Base-by-base conservation (phyloP, 1,140 invertebrate species). In the Bathynomus jamesi region DNA sequence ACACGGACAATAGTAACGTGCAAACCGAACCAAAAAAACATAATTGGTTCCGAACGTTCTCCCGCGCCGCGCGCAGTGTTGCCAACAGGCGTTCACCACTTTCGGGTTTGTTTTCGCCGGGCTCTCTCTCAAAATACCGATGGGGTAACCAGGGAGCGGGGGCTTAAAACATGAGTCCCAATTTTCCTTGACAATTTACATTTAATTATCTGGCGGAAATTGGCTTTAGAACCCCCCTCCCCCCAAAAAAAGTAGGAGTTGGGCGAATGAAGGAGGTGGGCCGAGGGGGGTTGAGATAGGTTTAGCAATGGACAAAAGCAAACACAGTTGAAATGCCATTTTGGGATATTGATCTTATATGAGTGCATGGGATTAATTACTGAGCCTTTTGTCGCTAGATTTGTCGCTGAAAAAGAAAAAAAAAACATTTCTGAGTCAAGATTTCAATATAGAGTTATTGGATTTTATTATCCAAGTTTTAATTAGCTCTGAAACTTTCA, bases 141-240 rank as follows among this genome's bases (percentile, higher is more conserved):
- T n/a, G n/a, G n/a, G n/a, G n/a, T n/a, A n/a, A n/a, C n/a, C n/a
- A n/a, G n/a, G n/a, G n/a, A n/a, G n/a, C n/a, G n/a, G n/a, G n/a
- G n/a, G n/a, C n/a, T 61, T 28, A 66, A 67, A 72, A 72, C 71
- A 72, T 72, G 71, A 68, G 71, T 72, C 68, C 65, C 71, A 72
- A 72, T 72, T 72, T 72, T 72, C 71, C 66, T 72, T 68, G 71
- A 72, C 71, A 72, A 72, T 72, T 72, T 72, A 72, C 71, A 72
- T 72, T 72, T 72, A 72, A 72, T 72, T 72, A 72, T 72, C 71
- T 65, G 61, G 66, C 60, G 71, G 71, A 72, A 72, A 72, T 72
- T 72, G 71, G 71, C 71, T 72, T 68, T 67, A 66, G 67, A 32
- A 29, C 62, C n/a, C 2, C 53, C 53, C 53, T 24, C 5, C 2